Conservation (phyloP, 2,113 vertebrate genomes). For the Halcyon senegalensis region DNA sequence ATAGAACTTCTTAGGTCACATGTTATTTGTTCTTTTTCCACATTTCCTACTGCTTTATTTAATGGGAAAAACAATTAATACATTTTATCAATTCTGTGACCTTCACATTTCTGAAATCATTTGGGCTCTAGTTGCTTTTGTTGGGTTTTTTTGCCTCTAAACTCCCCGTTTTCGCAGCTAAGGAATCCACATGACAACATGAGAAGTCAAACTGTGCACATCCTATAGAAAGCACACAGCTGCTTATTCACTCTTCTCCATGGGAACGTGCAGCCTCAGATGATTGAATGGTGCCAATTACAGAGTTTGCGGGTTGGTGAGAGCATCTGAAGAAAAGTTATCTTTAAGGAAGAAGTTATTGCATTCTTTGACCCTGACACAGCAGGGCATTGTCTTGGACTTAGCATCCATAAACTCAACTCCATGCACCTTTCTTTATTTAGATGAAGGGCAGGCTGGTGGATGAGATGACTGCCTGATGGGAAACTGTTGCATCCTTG, state of each 20-base stretch:
- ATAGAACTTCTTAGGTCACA: not conserved
- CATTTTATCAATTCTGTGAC: not conserved
- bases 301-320: not conserved
- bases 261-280: rapidly evolving
- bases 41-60: not conserved
- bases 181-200: not conserved
- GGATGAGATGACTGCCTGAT: not conserved
- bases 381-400: not conserved
- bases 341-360: not conserved
- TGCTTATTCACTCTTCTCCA: not conserved
- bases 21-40: not conserved
- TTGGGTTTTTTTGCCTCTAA: not conserved
- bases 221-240: not conserved
- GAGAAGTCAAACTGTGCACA: not conserved
- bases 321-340: not conserved
- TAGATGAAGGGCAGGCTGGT: not conserved
- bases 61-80: not conserved
- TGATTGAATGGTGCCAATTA: not conserved
- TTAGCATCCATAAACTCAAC: not conserved
- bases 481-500: not conserved
- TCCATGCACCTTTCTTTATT: not conserved
- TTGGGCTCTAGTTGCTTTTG: not conserved
- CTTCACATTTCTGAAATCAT: not conserved
- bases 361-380: not conserved
- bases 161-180: not conserved